Evolutionary conservation across 2,888 invertebrate genomes (phyloP).

Genomic region (Caenorhabditis angaria): DNA sequence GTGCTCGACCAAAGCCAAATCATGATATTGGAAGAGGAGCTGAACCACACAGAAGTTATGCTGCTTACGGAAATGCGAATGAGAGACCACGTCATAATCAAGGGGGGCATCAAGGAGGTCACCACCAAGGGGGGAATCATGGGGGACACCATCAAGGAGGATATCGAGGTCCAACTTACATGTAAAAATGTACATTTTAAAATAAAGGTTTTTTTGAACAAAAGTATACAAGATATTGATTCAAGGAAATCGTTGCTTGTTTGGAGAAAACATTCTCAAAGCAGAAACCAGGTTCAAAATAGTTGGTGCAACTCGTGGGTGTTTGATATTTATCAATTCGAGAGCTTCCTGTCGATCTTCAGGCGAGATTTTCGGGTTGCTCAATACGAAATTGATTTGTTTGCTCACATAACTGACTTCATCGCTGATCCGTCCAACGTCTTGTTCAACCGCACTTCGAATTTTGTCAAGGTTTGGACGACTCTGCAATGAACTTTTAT

Average conservation of each 20-base stretch:
- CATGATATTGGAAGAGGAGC: conserved; percentile 18
- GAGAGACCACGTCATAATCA: conserved; percentile 8
- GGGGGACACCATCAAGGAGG: neutral
- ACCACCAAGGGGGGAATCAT: neutral
- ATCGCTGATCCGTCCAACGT: conserved; percentile 32
- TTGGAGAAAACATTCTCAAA: too few species aligned
- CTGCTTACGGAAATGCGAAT: conserved; percentile 27
- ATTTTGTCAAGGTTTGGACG: conserved; percentile 28
- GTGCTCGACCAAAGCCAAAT: conserved; percentile 21
- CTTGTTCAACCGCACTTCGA: conserved; percentile 26
- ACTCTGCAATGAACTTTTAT: conserved; percentile 11
- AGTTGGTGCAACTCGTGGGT: conserved; percentile 22
- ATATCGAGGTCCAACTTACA: neutral
- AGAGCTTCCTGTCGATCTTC: conserved; percentile 14
- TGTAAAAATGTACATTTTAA: conserved; percentile 5
- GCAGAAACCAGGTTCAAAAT: too few species aligned
- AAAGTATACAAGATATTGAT: too few species aligned
- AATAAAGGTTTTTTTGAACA: too few species aligned
- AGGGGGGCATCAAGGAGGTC: neutral
- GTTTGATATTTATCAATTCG: conserved; percentile 11
- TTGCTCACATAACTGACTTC: conserved; percentile 28
- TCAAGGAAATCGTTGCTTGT: too few species aligned
- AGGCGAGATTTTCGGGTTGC: conserved; percentile 12
- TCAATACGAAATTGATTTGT: conserved; percentile 27
- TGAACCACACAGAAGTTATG: conserved; percentile 11